Conservation (phyloP, 2,797 vertebrate species). For the Momotus momota region DNA sequence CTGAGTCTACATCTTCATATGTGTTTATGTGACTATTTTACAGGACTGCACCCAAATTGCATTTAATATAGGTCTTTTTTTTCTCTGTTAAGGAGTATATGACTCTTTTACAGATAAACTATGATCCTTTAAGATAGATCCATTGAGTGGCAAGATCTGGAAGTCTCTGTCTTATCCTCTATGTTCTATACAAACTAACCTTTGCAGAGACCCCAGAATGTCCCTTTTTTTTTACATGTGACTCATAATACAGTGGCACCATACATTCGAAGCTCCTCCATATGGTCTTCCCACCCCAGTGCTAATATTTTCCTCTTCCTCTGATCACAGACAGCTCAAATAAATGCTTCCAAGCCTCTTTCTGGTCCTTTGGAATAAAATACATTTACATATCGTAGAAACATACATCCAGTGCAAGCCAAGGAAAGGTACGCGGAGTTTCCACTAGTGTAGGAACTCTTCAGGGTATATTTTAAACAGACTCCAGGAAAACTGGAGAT, state of each 20-base stretch:
- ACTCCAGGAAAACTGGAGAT: conserved; percentile 4
- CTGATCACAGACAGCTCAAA: not conserved
- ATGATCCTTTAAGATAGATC: not conserved
- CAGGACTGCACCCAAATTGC: not conserved
- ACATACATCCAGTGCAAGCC: not conserved
- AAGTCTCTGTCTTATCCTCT: not conserved
- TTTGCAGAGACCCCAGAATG: not conserved
- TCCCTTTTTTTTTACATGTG: not conserved
- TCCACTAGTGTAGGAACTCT: not conserved
- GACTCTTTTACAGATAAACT: not conserved
- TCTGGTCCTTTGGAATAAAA: not conserved
- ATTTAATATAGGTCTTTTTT: not conserved
- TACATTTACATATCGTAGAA: not conserved
- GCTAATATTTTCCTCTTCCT: not conserved
- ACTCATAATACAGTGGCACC: rapidly evolving
- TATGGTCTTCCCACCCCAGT: not conserved
- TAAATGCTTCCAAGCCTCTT: not conserved
- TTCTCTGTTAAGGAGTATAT: not conserved
- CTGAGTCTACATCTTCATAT: rapidly evolving
- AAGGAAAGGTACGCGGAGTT: not conserved
- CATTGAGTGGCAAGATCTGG: not conserved
- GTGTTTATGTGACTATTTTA: not conserved
- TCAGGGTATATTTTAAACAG: not conserved
- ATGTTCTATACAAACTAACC: not conserved
- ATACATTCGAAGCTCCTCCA: not conserved